A percentile compares a stretch with the other conserved stretches of the same genome.
These are phyloP conservation scores for Spea bombifrons DNA, from an alignment of 2,113 vertebrate species.

Conservation along the genomic window DNA sequence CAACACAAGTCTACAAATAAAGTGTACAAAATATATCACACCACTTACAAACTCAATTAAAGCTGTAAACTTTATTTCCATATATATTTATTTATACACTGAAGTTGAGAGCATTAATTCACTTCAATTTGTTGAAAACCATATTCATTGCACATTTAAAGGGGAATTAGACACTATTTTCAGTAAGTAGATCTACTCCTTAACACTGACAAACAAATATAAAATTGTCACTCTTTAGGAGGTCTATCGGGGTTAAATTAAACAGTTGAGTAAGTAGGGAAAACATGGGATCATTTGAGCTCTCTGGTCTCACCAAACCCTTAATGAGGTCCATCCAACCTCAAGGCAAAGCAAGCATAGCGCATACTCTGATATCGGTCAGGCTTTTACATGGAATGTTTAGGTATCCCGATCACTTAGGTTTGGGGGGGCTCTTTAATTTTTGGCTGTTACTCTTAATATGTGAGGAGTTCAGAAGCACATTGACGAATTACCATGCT, in stretches of 20 bases:
- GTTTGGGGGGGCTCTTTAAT: too few species aligned
- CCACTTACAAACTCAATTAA: neutral
- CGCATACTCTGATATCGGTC: too few species aligned
- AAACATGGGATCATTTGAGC: neutral
- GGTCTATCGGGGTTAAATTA: neutral
- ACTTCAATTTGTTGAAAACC: conserved; percentile 21
- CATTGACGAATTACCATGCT: too few species aligned
- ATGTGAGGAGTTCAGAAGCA: too few species aligned
- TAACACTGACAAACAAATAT: conserved; percentile 27
- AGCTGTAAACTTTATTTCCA: conserved; percentile 17
- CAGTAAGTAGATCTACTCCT: conserved; percentile 22
- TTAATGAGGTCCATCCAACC: too few species aligned
- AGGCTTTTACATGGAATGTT: too few species aligned
- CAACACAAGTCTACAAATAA: too few species aligned
- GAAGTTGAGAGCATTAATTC: conserved; percentile 14
- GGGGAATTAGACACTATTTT: conserved; percentile 4
- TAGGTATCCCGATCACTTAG: too few species aligned
- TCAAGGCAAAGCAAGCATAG: too few species aligned
- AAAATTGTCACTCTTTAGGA: conserved; percentile 23
- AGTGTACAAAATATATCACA: too few species aligned
- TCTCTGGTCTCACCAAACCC: too few species aligned
- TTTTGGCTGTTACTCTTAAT: too few species aligned
- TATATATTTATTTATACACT: conserved; percentile 34
- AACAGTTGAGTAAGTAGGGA: neutral
- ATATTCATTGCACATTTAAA: conserved; percentile 21